phyloP scores from a whole-genome alignment of 1,140 invertebrate genomes.

The Atta colombica region DNA sequence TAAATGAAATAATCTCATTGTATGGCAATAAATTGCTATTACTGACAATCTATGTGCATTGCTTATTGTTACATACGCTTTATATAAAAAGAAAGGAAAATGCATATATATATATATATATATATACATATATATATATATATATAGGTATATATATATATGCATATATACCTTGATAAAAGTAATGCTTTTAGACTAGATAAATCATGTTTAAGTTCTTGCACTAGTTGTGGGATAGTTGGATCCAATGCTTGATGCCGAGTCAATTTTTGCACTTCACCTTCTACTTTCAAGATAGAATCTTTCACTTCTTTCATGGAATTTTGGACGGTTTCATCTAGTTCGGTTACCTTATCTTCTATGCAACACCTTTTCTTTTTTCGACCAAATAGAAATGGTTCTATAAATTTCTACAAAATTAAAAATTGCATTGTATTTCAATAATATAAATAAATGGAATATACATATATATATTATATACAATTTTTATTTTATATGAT shows the following conservation, averaged over 20 bases:
- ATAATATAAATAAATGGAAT: background rate
- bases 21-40: constrained; percentile 70
- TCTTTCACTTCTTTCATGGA: constrained; percentile 88
- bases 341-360: constrained; percentile 89
- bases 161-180: constrained; percentile 88
- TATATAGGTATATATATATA: no score
- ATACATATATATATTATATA: background rate
- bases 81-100: background rate
- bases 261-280: constrained; percentile 87
- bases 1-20: constrained; percentile 59
- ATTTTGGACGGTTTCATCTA: constrained; percentile 89
- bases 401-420: constrained; percentile 89
- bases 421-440: background rate
- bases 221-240: constrained; percentile 88
- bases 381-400: constrained; percentile 88
- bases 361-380: constrained; percentile 88
- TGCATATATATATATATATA: constrained; percentile 35
- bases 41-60: constrained; percentile 37
- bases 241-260: constrained; percentile 86
- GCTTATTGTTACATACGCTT: background rate
- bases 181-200: constrained; percentile 92
- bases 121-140: no score
- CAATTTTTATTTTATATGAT: background rate
- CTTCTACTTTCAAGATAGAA: constrained; percentile 87
- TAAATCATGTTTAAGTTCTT: constrained; percentile 91